phyloP scores from a whole-genome alignment of 2,888 invertebrate genomes.

The Scaptomyza flava region DNA sequence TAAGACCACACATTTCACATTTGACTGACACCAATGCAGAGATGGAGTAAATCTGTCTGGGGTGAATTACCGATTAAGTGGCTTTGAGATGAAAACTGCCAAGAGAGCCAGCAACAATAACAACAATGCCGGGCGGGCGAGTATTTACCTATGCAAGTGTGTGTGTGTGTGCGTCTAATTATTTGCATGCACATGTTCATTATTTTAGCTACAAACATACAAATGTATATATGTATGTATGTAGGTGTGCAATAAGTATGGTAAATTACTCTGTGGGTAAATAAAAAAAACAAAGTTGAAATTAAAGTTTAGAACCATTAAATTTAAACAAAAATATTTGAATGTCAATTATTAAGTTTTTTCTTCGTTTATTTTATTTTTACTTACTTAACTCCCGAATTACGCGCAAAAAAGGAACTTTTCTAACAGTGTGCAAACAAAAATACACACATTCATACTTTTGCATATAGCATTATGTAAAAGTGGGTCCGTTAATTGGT shows the following conservation, averaged over 20 bases:
- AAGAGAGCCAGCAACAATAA: conserved; percentile 5
- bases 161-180: conserved; percentile 2
- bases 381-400: not conserved
- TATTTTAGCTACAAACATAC: not conserved
- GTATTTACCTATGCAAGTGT: not conserved
- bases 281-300: not conserved
- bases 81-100: conserved; percentile 34
- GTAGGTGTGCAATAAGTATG: not conserved
- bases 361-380: not conserved
- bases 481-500: conserved; percentile 13
- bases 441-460: not conserved
- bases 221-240: not conserved
- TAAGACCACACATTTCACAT: conserved; percentile 67
- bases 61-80: conserved; percentile 65
- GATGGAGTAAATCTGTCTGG: conserved; percentile 38
- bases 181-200: conserved; percentile 5
- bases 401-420: not conserved
- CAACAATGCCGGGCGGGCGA: conserved; percentile 17
- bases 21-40: conserved; percentile 42
- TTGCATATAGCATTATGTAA: conserved; percentile 8
- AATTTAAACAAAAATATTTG: not conserved
- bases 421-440: conserved; percentile 8
- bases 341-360: not conserved
- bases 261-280: conserved; percentile 1
- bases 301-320: conserved; percentile 1